These are phyloP conservation scores for Brachypterus glaber DNA, from an alignment of 2,888 invertebrate species.

Conservation along the genomic window DNA sequence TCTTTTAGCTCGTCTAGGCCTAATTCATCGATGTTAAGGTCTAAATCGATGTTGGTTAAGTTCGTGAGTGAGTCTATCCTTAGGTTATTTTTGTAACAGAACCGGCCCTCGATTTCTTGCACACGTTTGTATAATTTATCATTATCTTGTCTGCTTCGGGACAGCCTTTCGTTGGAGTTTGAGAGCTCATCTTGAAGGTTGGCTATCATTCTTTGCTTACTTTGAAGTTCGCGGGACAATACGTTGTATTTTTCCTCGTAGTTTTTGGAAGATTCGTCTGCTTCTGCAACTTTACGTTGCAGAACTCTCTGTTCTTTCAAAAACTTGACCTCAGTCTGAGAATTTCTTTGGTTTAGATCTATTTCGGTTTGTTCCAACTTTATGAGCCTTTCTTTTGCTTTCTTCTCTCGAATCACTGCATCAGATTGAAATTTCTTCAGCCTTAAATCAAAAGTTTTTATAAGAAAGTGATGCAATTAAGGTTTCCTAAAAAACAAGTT, in stretches of 20 bases:
- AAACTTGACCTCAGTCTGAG: constrained; percentile 63
- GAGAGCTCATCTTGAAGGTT: constrained; percentile 59
- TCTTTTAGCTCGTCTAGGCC: constrained; percentile 70
- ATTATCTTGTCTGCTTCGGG: constrained; percentile 68
- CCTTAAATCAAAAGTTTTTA: constrained; percentile 33
- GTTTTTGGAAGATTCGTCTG: constrained; percentile 57
- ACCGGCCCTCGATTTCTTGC: constrained; percentile 59
- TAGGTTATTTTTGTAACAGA: constrained; percentile 52
- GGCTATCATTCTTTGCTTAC: constrained; percentile 56
- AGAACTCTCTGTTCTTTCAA: constrained; percentile 48
- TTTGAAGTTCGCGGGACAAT: constrained; percentile 55
- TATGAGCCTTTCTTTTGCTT: constrained; percentile 71
- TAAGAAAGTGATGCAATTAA: no score
- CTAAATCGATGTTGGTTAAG: constrained; percentile 68
- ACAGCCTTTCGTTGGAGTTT: constrained; percentile 54
- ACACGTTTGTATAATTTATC: constrained; percentile 62
- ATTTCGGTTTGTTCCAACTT: constrained; percentile 70
- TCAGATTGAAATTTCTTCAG: constrained; percentile 62
- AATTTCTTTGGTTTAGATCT: constrained; percentile 59
- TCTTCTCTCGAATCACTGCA: constrained; percentile 59
- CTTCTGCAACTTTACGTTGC: constrained; percentile 47
- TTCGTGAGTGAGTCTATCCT: constrained; percentile 68
- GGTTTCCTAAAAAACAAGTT: no score
- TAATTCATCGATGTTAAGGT: constrained; percentile 61
- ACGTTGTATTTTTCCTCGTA: constrained; percentile 57